Base-by-base conservation (phyloP, 1,140 invertebrate genomes). In the Araneus ventricosus region DNA sequence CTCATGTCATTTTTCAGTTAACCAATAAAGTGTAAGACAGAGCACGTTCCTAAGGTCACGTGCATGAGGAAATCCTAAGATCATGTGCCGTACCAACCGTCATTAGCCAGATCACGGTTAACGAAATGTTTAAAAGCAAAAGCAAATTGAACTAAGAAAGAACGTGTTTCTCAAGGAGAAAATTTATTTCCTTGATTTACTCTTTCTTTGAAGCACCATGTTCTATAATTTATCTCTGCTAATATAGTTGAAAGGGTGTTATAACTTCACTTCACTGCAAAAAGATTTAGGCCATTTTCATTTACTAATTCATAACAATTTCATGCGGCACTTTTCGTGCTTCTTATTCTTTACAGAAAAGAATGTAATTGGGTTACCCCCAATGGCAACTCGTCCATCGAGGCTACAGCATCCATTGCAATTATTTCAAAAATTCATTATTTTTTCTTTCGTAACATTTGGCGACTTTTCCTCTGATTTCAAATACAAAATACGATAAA, bases 1-100 rank as follows among this genome's bases (percentile, higher is more conserved):
- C 86, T 88, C 57, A 88, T 67, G 59, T 89, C 88, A 89, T 89
- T 89, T 89, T 75, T 89, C 67, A 89, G 4, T 22, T 24, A 8
- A 89, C 22, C 37, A 45, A 39, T 22, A 39, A 45, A 30, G 37
- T 39, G 30, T 6, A 41, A 57, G 52, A 27, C 4, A 30, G 37
- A 59, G 45, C 88, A 89, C 88, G 88, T 89, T 14, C 30, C 27
- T 22, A 22, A 10, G 39, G 45, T 89, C 88, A 75, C 41, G 88
- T 45, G 88, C 39, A 30, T 37, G 30, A 52, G 57, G 87, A 79
- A 88, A 39, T 88, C 59, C 61, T 57, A 37, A 86, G 84, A 45
- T 57, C 84, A 52, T 85, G 45, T 30, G 27, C 22, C n/a, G 57
- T 24, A 30, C 57, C 34, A 39, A 88, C 57, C 24, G 30, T 89